A percentile compares a stretch with the other conserved stretches of the same genome.
Conservation (phyloP, 2,888 invertebrate genomes). For the Zygogramma bicolorata region DNA sequence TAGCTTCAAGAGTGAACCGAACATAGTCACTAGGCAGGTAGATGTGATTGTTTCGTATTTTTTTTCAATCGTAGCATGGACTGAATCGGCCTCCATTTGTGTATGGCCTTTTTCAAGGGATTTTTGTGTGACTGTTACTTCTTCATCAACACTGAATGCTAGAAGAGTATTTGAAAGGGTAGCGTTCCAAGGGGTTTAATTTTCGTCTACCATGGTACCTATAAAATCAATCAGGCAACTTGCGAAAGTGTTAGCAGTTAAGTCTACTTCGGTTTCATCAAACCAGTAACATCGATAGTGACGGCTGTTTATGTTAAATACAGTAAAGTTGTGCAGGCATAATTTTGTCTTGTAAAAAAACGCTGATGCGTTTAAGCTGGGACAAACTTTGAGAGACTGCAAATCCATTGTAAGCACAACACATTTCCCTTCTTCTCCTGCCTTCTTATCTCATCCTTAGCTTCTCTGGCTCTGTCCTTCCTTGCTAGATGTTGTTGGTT, state of each 20-base stretch:
- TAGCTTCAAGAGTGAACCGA: conserved; percentile 30
- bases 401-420: conserved; percentile 47
- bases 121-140: not conserved
- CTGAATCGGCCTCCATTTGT: conserved; percentile 23
- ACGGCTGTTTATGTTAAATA: conserved; percentile 48
- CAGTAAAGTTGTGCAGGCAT: conserved; percentile 53
- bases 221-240: not conserved
- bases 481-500: not conserved
- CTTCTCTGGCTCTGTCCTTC: not conserved
- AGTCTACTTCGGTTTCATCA: conserved; percentile 35
- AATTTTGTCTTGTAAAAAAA: conserved; percentile 55
- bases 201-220: not conserved
- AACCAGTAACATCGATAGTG: conserved; percentile 50
- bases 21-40: conserved; percentile 42
- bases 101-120: not conserved
- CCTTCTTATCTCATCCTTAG: not conserved
- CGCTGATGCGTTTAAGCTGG: conserved; percentile 42
- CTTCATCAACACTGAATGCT: not conserved
- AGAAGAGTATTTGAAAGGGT: conserved; percentile 2
- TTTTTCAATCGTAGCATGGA: conserved; percentile 20
- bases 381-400: conserved; percentile 49
- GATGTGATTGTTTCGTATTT: conserved; percentile 36
- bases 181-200: not conserved
- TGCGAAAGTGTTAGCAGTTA: conserved; percentile 35
- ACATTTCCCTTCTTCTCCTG: conserved; percentile 21